phyloP scores from a whole-genome alignment of 2,888 invertebrate genomes.

The Diogma glabrata region DNA sequence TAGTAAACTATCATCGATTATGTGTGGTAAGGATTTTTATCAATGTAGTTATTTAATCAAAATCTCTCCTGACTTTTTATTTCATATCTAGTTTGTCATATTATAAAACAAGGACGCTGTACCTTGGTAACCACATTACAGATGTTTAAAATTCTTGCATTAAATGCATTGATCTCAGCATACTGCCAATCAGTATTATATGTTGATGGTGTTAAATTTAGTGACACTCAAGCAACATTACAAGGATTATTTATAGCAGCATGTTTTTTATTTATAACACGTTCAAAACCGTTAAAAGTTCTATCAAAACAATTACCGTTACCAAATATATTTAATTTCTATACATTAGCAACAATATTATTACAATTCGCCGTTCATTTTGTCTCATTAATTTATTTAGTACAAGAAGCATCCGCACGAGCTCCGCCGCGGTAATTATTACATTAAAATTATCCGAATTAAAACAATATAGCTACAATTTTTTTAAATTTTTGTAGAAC shows the following conservation, averaged over 20 bases:
- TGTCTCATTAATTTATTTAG: slow-evolving; percentile 76
- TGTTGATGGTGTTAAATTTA: slow-evolving; percentile 94
- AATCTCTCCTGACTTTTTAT: too few species aligned
- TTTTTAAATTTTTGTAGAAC: slow-evolving; percentile 37
- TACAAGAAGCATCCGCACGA: slow-evolving; percentile 62
- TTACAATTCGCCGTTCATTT: slow-evolving; percentile 94
- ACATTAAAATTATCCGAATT: not conserved
- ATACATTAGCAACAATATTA: slow-evolving; percentile 91
- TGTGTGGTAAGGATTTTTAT: slow-evolving; percentile 84
- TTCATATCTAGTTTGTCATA: slow-evolving; percentile 77
- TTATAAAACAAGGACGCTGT: slow-evolving; percentile 98
- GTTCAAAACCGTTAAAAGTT: slow-evolving; percentile 91
- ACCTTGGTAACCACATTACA: slow-evolving; percentile 97
- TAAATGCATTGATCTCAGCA: slow-evolving; percentile 94
- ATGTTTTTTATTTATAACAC: slow-evolving; percentile 95
- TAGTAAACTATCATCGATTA: slow-evolving; percentile 89
- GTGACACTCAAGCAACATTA: slow-evolving; percentile 94
- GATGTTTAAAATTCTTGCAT: slow-evolving; percentile 99
- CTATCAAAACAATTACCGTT: slow-evolving; percentile 89
- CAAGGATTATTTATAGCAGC: slow-evolving; percentile 92
- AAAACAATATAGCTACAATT: not conserved
- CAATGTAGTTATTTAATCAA: too few species aligned
- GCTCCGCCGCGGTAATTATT: slow-evolving; percentile 55
- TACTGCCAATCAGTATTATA: slow-evolving; percentile 98
- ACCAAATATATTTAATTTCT: slow-evolving; percentile 96